Evolutionary conservation across 2,888 invertebrate genomes (phyloP).

Genomic region (Slavum lentiscoides): DNA sequence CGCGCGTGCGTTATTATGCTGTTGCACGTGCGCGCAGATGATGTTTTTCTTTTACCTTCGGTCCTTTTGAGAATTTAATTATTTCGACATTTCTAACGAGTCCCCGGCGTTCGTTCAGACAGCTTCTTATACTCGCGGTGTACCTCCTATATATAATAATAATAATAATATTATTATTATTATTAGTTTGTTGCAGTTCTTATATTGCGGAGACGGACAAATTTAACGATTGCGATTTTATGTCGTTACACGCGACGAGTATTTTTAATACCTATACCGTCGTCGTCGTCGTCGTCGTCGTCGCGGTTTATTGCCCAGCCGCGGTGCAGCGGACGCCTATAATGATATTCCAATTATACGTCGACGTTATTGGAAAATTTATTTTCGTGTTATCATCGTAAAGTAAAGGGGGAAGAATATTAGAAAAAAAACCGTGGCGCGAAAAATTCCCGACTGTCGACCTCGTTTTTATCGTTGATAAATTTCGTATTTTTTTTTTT

Average conservation of each 20-base stretch:
- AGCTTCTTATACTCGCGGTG: too few relatives aligned
- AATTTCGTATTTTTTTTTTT: slow-evolving; percentile 24
- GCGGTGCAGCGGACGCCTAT: neutral
- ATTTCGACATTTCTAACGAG: too few relatives aligned
- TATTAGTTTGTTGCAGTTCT: neutral
- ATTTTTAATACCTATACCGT: too few relatives aligned
- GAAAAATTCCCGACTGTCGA: slow-evolving; percentile 25
- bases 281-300: too few relatives aligned
- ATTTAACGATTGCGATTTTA: slow-evolving; percentile 40
- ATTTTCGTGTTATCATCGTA: slow-evolving; percentile 37
- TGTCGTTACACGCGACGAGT: slow-evolving; percentile 1
- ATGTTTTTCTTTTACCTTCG: too few relatives aligned
- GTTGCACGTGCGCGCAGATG: too few relatives aligned
- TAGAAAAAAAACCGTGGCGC: neutral
- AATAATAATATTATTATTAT: too few relatives aligned
- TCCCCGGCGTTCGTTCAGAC: too few relatives aligned
- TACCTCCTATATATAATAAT: too few relatives aligned
- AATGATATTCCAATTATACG: slow-evolving; percentile 27
- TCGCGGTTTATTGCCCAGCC: slow-evolving; percentile 27
- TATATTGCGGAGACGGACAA: neutral
- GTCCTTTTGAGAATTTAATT: too few relatives aligned
- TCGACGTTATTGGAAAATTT: slow-evolving; percentile 36
- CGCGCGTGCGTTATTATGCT: too few relatives aligned
- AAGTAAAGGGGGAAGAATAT: neutral
- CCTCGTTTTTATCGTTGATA: slow-evolving; percentile 42